phyloP scores from a whole-genome alignment of 35 echinoderm and acorn worm genomes.

The Ophiothrix spiculata region DNA sequence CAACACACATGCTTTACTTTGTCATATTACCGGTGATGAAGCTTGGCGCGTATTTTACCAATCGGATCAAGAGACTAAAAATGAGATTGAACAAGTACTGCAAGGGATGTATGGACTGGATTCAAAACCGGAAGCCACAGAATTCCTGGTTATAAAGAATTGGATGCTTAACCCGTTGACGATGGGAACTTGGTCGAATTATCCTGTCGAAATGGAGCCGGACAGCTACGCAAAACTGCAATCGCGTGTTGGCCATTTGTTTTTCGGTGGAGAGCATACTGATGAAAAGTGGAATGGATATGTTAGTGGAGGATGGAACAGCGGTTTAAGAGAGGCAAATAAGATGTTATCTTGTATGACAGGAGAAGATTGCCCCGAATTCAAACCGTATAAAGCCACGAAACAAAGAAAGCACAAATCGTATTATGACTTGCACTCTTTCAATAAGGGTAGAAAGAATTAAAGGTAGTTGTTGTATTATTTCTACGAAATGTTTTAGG shows the following conservation, averaged over 20 bases:
- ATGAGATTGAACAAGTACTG: slow-evolving; percentile 21
- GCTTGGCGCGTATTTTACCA: slow-evolving; percentile 21
- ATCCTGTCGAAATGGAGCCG: slow-evolving; percentile 14
- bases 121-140: slow-evolving; percentile 7
- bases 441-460: too few species aligned
- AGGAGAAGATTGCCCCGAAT: too few species aligned
- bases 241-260: slow-evolving; percentile 18
- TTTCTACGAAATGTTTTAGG: too few species aligned
- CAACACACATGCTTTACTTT: slow-evolving; percentile 11
- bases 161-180: slow-evolving; percentile 33
- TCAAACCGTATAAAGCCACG: too few species aligned
- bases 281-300: not conserved
- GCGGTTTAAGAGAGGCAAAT: not conserved
- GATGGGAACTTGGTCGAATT: slow-evolving; percentile 25
- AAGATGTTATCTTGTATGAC: slow-evolving; percentile 16
- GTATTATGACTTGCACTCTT: too few species aligned
- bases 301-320: not conserved
- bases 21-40: slow-evolving; percentile 23
- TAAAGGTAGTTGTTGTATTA: too few species aligned
- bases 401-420: too few species aligned
- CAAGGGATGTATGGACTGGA: slow-evolving; percentile 32
- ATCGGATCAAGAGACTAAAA: not conserved
- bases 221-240: slow-evolving; percentile 18
- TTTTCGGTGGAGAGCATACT: slow-evolving; percentile 38
- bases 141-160: slow-evolving; percentile 14